These are phyloP conservation scores for Hyla sarda DNA, from an alignment of 2,113 vertebrate genomes.

Conservation along the genomic window DNA sequence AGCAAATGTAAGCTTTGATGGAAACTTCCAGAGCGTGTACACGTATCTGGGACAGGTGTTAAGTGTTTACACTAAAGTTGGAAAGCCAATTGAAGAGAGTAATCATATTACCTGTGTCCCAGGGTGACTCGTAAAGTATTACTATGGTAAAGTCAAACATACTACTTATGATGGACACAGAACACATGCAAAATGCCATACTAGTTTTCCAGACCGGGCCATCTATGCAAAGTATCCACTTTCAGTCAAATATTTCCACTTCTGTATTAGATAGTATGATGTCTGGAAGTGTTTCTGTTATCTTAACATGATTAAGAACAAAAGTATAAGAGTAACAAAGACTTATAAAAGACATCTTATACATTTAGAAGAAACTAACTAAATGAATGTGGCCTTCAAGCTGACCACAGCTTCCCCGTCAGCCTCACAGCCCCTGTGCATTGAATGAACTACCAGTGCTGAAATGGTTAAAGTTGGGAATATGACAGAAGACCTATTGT, in stretches of 20 bases:
- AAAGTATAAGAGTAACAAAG: no score
- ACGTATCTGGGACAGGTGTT: conserved; percentile 88
- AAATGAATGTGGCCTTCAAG: not conserved
- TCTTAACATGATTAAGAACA: not conserved
- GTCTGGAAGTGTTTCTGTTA: not conserved
- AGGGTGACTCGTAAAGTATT: conserved; percentile 70
- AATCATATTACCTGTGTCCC: conserved; percentile 79
- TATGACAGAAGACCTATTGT: not conserved
- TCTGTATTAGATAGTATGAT: not conserved
- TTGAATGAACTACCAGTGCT: not conserved
- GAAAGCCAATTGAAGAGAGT: conserved; percentile 70
- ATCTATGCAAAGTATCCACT: not conserved
- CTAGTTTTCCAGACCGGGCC: not conserved
- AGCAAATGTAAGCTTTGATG: conserved; percentile 80
- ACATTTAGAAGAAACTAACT: not conserved
- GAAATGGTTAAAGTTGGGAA: not conserved
- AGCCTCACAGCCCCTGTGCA: not conserved
- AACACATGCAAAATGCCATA: conserved; percentile 9
- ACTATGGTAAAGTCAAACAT: conserved; percentile 22
- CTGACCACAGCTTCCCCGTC: not conserved
- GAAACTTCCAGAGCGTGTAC: conserved; percentile 78
- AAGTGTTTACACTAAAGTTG: conserved; percentile 89
- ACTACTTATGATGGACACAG: conserved; percentile 11
- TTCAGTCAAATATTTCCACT: not conserved
- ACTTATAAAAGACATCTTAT: not conserved